Conservation (phyloP, 1,140 invertebrate genomes). For the Ptiloglossa arizonensis region DNA sequence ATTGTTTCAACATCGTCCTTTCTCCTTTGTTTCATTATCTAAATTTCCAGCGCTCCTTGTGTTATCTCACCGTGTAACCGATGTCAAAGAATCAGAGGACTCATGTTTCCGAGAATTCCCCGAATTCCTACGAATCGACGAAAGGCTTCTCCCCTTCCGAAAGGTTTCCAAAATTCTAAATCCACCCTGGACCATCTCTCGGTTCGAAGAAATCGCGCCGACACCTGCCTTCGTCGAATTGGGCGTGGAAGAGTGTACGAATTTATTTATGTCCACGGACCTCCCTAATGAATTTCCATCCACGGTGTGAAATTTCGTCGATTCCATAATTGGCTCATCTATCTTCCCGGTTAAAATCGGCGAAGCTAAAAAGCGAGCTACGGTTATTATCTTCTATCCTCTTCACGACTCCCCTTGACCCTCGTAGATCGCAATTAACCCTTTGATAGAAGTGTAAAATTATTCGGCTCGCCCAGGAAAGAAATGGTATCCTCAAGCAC, state of each 20-base stretch:
- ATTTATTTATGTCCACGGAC: conserved; percentile 69
- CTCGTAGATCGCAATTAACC: conserved; percentile 60
- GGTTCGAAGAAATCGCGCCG: conserved; percentile 25
- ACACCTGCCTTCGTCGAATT: conserved; percentile 69
- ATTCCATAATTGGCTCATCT: conserved; percentile 72
- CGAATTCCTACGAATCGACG: conserved; percentile 39
- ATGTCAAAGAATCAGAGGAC: conserved; percentile 25
- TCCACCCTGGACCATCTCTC: conserved; percentile 34
- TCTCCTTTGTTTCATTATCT: conserved; percentile 41
- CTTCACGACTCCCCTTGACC: conserved; percentile 38
- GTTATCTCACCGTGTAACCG: conserved; percentile 28
- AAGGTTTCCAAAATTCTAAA: conserved; percentile 56
- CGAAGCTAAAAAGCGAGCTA: conserved; percentile 49
- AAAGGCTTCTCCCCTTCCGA: conserved; percentile 48
- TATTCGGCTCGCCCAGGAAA: conserved; percentile 12
- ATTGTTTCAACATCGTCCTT: not conserved
- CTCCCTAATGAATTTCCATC: conserved; percentile 71
- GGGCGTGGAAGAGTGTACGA: conserved; percentile 55
- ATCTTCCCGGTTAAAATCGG: conserved; percentile 64
- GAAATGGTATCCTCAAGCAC: not conserved
- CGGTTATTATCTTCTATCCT: conserved; percentile 51
- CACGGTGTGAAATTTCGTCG: conserved; percentile 73
- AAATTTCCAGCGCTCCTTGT: conserved; percentile 10
- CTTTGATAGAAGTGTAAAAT: conserved; percentile 59
- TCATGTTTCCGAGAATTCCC: conserved; percentile 42